These are phyloP conservation scores for Clangula hyemalis DNA, from an alignment of 2,797 vertebrate genomes.

Conservation along the genomic window DNA sequence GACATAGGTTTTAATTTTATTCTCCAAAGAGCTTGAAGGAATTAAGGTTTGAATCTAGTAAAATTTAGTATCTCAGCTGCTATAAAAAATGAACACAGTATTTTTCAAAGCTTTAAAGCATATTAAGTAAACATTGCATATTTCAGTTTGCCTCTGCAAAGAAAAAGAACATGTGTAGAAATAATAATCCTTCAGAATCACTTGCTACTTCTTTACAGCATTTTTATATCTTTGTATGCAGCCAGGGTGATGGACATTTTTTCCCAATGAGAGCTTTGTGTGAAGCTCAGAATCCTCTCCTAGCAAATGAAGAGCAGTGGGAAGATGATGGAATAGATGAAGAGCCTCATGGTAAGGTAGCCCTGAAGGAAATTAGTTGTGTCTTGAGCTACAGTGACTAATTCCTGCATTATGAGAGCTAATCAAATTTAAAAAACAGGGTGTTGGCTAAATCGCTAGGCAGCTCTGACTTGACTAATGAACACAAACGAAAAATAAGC, in stretches of 20 bases:
- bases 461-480: not conserved
- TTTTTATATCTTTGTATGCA: conserved; percentile 58
- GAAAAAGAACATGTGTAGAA: not conserved
- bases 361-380: not conserved
- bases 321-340: conserved; percentile 89
- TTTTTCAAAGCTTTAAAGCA: not conserved
- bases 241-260: conserved; percentile 93
- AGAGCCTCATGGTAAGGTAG: conserved; percentile 85
- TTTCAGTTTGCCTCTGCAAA: no score
- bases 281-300: conserved; percentile 90
- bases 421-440: not conserved
- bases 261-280: conserved; percentile 88
- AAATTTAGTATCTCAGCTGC: not conserved
- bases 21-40: not conserved
- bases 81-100: not conserved
- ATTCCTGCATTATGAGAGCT: not conserved
- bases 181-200: not conserved
- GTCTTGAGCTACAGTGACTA: not conserved
- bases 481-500: not conserved
- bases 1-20: not conserved
- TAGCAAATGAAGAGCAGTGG: conserved; percentile 91
- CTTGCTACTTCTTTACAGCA: not conserved
- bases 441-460: not conserved
- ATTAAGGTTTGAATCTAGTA: not conserved
- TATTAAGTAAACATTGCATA: not conserved